These are phyloP conservation scores for Oscheius myriophilus DNA, from an alignment of 2,888 invertebrate species.

Conservation along the genomic window DNA sequence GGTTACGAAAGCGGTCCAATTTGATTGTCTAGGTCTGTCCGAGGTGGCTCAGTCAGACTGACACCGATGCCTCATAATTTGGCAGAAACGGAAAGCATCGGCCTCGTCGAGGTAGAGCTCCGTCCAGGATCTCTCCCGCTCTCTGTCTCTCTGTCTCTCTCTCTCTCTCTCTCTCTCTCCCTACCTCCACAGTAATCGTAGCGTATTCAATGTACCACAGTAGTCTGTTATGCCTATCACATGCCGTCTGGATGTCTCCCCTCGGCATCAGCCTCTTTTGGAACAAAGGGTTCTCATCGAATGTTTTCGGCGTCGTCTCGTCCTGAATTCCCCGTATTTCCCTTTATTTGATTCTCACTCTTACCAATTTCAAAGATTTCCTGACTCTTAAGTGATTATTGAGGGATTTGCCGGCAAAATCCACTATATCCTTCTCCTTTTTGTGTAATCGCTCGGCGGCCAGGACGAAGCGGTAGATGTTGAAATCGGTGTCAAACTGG, in stretches of 20 bases:
- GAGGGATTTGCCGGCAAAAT: conserved; percentile 61
- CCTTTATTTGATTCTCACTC: not conserved
- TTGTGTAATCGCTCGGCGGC: conserved; percentile 59
- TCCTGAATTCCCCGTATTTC: conserved; percentile 50
- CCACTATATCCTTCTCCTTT: conserved; percentile 63
- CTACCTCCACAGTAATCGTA: conserved; percentile 68
- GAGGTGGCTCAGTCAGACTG: no score
- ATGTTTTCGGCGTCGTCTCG: conserved; percentile 55
- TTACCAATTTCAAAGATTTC: conserved; percentile 64
- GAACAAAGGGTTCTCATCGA: conserved; percentile 68
- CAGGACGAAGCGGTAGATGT: conserved; percentile 69
- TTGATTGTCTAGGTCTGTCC: no score
- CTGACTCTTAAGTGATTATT: conserved; percentile 68
- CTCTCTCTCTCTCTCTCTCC: not conserved
- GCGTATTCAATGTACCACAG: conserved; percentile 70
- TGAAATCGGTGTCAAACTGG: conserved; percentile 70
- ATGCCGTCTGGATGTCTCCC: conserved; percentile 52
- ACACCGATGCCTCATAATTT: no score
- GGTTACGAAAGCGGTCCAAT: no score
- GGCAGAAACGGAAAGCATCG: no score
- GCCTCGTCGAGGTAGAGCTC: no score
- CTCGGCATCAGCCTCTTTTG: conserved; percentile 61
- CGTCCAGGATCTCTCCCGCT: no score
- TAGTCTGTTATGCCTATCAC: conserved; percentile 63
- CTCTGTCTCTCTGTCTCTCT: not conserved